Percentiles rank a stretch among this genome's conserved stretches.
Evolutionary conservation across 1,140 invertebrate species (phyloP).

Genomic region (Parasteatoda tepidariorum): DNA sequence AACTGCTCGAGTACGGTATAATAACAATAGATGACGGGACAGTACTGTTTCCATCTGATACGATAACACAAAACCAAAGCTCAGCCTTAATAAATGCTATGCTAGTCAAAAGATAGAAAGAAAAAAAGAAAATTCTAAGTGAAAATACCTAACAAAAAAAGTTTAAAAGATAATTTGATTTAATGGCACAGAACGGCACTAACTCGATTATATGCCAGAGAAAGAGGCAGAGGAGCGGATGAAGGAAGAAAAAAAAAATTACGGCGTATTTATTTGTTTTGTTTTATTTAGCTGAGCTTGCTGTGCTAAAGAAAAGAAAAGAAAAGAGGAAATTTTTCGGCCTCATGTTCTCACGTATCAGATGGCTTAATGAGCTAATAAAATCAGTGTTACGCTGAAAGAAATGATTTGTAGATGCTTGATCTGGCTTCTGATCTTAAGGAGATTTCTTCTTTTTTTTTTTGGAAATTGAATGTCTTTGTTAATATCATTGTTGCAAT

Average conservation of each 20-base stretch:
- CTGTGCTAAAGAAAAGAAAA: no score
- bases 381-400: background rate
- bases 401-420: background rate
- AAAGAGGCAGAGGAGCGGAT: background rate
- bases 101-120: background rate
- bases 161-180: conserved; percentile 47
- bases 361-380: background rate
- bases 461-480: no score
- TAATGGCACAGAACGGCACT: conserved; percentile 12
- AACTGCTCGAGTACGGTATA: background rate
- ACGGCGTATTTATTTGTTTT: background rate
- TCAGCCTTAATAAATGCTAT: background rate
- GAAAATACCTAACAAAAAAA: background rate
- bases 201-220: conserved; percentile 21
- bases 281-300: no score
- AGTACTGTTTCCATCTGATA: background rate
- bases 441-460: no score
- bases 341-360: background rate
- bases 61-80: background rate
- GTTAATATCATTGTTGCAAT: no score
- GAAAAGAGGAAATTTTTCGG: background rate
- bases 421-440: background rate
- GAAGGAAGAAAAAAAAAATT: background rate
- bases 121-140: background rate
- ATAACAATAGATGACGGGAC: background rate